Base-by-base conservation (phyloP, 2,113 vertebrate species). In the Cnemophilus loriae region DNA sequence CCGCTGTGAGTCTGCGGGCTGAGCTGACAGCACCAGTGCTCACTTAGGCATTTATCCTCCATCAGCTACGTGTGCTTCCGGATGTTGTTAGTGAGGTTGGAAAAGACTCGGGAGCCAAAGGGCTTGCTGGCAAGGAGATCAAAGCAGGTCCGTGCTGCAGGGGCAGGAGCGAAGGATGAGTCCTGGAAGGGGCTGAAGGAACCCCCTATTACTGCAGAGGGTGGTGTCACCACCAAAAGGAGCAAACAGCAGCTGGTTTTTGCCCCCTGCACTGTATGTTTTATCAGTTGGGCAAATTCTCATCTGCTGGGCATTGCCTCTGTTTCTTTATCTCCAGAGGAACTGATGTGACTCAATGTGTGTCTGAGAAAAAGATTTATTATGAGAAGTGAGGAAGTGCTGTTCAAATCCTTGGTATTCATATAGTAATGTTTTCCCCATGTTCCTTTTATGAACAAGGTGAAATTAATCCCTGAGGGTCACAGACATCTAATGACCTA, bases 391-490 rank as follows among this genome's bases (percentile, higher is more conserved):
- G 2, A 24, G 23, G 63, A 50, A 44, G 11, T 65, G 74, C 21
- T 47, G 41, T 22, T 81, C 24, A 57, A 61, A 77, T 67, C 82
- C 52, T 27, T 30, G 22, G 7, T 41, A 39, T 68, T 84, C 3
- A 11, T 21, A 22, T 3, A 1, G 30, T 63, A 71, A 26, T 0
- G 0, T 42, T 81, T 91, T 42, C 39, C 27, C 35, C 4, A 2
- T 44, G 13, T 47, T n/a, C 18, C 44, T 68, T 79, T 67, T 24
- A 37, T 37, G 61, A 86, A 52, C 32, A 76, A 79, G 71, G 60
- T 35, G 4, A 82, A 67, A 92, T 21, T 19, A 71, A 68, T 71
- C 44, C 30, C 53, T 46, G 75, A 68, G 33, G 18, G 21, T 83
- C 52, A 28, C 0, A 64, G 41, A 39, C 59, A 32, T 18, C 35